phyloP scores from a whole-genome alignment of 2,797 vertebrate genomes.

The Acipenser oxyrinchus region DNA sequence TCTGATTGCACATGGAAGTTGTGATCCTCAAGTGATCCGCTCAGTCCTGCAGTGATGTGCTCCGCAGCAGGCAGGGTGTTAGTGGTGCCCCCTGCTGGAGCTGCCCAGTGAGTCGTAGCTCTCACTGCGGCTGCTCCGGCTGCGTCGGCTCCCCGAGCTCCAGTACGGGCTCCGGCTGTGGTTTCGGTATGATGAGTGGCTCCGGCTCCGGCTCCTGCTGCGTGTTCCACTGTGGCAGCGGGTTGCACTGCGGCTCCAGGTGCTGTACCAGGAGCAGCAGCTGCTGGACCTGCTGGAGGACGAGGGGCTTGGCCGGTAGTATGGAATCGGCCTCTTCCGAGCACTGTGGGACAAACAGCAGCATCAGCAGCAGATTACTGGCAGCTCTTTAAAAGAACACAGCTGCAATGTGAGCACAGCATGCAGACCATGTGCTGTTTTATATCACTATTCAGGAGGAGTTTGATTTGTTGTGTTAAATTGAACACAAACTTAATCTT shows the following conservation, averaged over 20 bases:
- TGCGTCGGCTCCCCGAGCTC: slow-evolving; percentile 21
- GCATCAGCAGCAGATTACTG: not conserved
- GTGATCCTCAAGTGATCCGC: no score
- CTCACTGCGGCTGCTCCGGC: slow-evolving; percentile 30
- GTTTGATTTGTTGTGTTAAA: no score
- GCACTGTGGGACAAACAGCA: slow-evolving; percentile 58
- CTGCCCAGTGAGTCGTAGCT: slow-evolving; percentile 41
- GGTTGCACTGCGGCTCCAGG: slow-evolving; percentile 62
- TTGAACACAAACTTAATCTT: no score
- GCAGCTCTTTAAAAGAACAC: not conserved
- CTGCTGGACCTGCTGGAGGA: slow-evolving; percentile 76
- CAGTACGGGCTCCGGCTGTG: slow-evolving; percentile 29
- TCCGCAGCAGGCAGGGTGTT: slow-evolving; percentile 20
- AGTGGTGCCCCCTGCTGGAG: slow-evolving; percentile 55
- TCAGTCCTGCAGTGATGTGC: no score
- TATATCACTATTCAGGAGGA: no score
- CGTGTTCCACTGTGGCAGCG: slow-evolving; percentile 48
- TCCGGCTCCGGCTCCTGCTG: slow-evolving; percentile 39
- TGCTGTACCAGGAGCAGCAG: slow-evolving; percentile 78
- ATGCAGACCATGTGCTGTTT: no score
- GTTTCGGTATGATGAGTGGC: slow-evolving; percentile 45
- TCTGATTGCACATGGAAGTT: no score
- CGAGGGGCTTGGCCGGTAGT: slow-evolving; percentile 88
- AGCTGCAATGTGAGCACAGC: no score
- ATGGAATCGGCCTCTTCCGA: slow-evolving; percentile 91